A percentile compares a stretch with the other conserved stretches of the same genome.
These are phyloP conservation scores for Nemurella pictetii DNA, from an alignment of 2,888 invertebrate genomes.

Conservation along the genomic window DNA sequence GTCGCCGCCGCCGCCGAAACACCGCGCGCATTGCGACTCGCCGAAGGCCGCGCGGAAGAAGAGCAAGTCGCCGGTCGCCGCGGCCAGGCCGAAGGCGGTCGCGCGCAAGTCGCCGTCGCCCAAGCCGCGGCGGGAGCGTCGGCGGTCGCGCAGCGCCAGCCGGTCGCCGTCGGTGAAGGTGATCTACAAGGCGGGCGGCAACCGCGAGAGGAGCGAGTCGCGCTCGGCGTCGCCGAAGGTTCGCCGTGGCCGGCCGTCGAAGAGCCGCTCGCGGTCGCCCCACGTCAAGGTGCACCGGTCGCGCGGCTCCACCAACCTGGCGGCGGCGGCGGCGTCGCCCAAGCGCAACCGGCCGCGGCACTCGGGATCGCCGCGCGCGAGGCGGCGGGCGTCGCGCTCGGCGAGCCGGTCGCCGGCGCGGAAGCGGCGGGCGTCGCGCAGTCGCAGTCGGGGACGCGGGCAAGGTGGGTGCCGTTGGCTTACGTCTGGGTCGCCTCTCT, in stretches of 20 bases:
- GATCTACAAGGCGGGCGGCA: background rate
- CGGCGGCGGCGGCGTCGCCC: constrained; percentile 35
- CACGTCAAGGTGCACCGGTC: constrained; percentile 3
- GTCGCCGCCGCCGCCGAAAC: background rate
- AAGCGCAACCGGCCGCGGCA: constrained; percentile 42
- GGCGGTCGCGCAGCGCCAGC: constrained; percentile 31
- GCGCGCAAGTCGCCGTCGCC: constrained; percentile 13
- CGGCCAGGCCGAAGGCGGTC: background rate
- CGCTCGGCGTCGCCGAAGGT: background rate
- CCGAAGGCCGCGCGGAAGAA: background rate
- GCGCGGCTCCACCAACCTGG: background rate
- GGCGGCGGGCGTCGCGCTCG: constrained; percentile 42
- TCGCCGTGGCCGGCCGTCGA: background rate
- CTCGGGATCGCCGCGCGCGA: constrained; percentile 44
- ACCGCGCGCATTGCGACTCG: background rate
- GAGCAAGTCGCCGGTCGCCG: constrained; percentile 14
- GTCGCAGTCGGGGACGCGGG: background rate
- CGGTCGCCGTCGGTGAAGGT: constrained; percentile 33
- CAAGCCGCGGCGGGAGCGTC: constrained; percentile 7
- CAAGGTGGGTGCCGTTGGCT: background rate
- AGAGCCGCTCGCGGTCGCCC: constrained; percentile 3
- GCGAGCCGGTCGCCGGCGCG: constrained; percentile 36
- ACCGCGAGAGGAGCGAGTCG: background rate
- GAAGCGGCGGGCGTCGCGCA: constrained; percentile 2
- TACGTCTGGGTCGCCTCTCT: background rate